phyloP scores from a whole-genome alignment of 2,888 invertebrate species.

The Cheilosia scutellata region DNA sequence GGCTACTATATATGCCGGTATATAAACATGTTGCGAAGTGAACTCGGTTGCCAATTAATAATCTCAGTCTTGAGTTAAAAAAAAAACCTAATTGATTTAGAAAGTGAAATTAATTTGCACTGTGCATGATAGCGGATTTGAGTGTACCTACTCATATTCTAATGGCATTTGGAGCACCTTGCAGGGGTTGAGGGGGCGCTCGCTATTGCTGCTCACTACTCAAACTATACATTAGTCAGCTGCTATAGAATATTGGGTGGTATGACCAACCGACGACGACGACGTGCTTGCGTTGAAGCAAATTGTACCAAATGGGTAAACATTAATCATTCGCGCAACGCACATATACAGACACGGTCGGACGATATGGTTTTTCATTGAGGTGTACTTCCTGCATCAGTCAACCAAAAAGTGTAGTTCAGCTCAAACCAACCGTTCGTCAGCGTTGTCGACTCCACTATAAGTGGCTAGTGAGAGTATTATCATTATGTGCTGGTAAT shows the following conservation, averaged over 20 bases:
- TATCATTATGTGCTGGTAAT: neutral
- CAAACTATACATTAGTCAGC: conserved; percentile 17
- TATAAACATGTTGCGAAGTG: conserved; percentile 35
- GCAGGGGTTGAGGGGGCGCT: conserved; percentile 4
- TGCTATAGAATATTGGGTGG: conserved; percentile 37
- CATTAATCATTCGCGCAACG: conserved; percentile 54
- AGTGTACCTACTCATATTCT: conserved; percentile 29
- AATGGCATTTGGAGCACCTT: conserved; percentile 29
- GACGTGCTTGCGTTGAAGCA: neutral
- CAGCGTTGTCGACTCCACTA: neutral
- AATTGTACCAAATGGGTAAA: conserved; percentile 33
- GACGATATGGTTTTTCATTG: conserved; percentile 65
- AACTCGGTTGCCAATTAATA: conserved; percentile 59
- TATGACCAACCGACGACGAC: neutral
- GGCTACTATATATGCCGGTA: conserved; percentile 25
- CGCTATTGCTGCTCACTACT: neutral
- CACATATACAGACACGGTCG: neutral
- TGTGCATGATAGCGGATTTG: neutral
- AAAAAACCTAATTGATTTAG: conserved; percentile 71
- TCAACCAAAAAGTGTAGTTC: conserved; percentile 57
- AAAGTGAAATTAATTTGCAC: conserved; percentile 71
- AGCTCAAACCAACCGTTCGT: neutral
- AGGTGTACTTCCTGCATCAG: conserved; percentile 70
- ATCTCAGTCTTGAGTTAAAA: conserved; percentile 51
- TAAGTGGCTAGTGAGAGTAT: neutral